Base-by-base conservation (phyloP, 2,888 invertebrate species). In the Mamestra brassicae region DNA sequence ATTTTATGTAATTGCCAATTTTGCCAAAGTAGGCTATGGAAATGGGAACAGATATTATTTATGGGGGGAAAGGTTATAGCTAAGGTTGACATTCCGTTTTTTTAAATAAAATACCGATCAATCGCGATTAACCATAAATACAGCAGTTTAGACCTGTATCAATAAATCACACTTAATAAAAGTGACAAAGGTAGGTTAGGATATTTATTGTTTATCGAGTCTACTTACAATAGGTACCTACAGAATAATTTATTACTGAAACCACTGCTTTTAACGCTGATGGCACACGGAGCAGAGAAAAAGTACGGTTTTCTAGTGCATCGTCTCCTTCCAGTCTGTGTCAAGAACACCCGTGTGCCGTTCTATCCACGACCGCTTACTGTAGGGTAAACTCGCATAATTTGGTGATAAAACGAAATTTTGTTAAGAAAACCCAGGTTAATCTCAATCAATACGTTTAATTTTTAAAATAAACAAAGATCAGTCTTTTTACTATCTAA, bases 11-110 rank as follows among this genome's bases (percentile, higher is more conserved):
- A 74, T 70, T 55, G 70, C 64, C 63, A 85, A 63, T 69, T 71
- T 81, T 81, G 76, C 63, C 81, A 76, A 75, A 81, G 34, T 74
- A 64, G 74, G n/a, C 42, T 80, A 75, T 62, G 74, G 61, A 62
- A 76, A 80, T 74, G 76, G 76, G 74, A 80, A 80, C 74, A 62
- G 47, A 57, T 62, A 80, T 55, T 73, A 13, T 76, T 62, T 47
- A 7, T 79, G 79, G n/a, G 26, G 26, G 60, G 74, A 50, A 72
- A 55, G 13, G 11, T 50, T 52, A 47, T 42, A 52, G 26, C 11
- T 55, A 61, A n/a, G 11, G 26, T 55, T 61, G 17, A 3, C 55
- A 55, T 52, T 45, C 34, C n/a, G 15, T 10, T 3, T 5, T 13
- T 76, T 0, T 26, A 1, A 7, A 50, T 10, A 17, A 34, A 38